Base-by-base conservation (phyloP, 1,140 invertebrate species). In the Chymomyza costata region DNA sequence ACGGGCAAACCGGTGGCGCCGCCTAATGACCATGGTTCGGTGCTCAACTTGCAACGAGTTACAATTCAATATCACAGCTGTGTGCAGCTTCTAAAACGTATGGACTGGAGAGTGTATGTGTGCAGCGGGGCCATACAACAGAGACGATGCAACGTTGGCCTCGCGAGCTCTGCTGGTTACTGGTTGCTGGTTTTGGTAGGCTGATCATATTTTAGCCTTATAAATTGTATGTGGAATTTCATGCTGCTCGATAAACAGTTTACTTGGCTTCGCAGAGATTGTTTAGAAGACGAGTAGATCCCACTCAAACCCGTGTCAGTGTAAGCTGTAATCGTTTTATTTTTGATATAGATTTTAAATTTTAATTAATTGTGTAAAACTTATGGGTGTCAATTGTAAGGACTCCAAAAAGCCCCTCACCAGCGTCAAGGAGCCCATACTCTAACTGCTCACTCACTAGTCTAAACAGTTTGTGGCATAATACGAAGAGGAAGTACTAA, bases 221-320 rank as follows among this genome's bases (percentile, higher is more conserved):
- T 39, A 16, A 39, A 39, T 39, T 39, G 37, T 6, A 3, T 2
- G 18, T 19, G 35, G 35, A 49, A 40, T 49, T 49, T 49, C 37
- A 30, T 31, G 46, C 8, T 31, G 35, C 47, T 39, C 47, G 35
- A 49, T 49, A 49, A 34, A 11, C 31, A 11, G n/a, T 6, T n/a
- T n/a, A n/a, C n/a, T n/a, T n/a, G n/a, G n/a, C n/a, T n/a, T n/a
- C n/a, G n/a, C n/a, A n/a, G n/a, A n/a, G n/a, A n/a, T n/a, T n/a
- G n/a, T n/a, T n/a, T n/a, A n/a, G n/a, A n/a, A n/a, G n/a, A n/a
- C n/a, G n/a, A n/a, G n/a, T n/a, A n/a, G n/a, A n/a, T n/a, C n/a
- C n/a, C n/a, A n/a, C n/a, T n/a, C n/a, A n/a, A n/a, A n/a, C n/a
- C n/a, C n/a, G n/a, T n/a, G n/a, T n/a, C n/a, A n/a, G n/a, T n/a